Percentiles rank a stretch among this genome's conserved stretches.
phyloP scores from a whole-genome alignment of 2,797 vertebrate species.

The Lepilemur ruficaudatus region DNA sequence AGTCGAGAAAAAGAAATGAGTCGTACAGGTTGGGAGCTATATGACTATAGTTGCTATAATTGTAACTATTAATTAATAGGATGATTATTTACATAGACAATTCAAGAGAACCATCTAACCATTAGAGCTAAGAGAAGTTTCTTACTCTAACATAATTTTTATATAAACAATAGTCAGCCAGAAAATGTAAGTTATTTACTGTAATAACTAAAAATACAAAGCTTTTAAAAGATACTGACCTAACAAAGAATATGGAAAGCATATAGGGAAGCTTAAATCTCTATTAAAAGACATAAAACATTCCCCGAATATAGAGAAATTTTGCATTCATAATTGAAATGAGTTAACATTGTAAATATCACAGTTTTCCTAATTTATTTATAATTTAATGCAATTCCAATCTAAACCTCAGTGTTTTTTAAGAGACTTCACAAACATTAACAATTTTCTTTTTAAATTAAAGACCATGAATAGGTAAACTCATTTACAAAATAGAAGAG shows the following conservation, averaged over 20 bases:
- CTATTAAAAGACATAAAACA: background rate
- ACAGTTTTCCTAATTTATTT: background rate
- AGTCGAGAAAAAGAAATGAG: background rate
- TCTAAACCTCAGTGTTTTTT: background rate
- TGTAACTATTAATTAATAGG: background rate
- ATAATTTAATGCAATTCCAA: background rate
- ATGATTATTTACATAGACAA: background rate
- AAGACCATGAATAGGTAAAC: background rate
- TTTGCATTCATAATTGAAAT: background rate
- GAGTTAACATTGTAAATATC: background rate
- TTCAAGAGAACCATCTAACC: background rate
- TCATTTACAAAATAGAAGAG: background rate
- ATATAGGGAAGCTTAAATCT: background rate
- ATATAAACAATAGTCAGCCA: background rate
- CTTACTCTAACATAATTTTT: background rate
- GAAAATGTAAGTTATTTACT: background rate
- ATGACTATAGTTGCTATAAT: background rate
- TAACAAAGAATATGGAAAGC: background rate
- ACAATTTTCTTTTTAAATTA: background rate
- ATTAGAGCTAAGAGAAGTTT: background rate
- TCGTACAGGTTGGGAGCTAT: background rate
- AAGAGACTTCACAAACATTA: background rate
- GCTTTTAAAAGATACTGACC: background rate
- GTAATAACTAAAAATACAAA: background rate
- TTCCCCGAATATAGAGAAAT: background rate